Conservation (phyloP, 2,888 invertebrate genomes). For the Apodemia mormo region DNA sequence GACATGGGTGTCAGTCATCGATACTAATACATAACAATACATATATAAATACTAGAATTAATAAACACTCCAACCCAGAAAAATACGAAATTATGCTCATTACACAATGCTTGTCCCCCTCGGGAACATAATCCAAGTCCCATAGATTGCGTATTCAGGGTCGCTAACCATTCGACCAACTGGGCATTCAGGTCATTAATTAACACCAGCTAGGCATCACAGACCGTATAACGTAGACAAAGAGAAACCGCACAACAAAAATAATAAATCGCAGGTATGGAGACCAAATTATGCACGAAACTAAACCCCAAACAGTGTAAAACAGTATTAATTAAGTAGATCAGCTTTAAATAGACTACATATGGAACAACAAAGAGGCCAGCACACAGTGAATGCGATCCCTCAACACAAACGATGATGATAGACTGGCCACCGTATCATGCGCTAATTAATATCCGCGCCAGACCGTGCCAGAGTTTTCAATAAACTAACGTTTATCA, state of each 20-base stretch:
- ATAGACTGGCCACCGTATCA: constrained; percentile 39
- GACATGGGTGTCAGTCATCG: too few relatives aligned
- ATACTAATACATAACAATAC: too few relatives aligned
- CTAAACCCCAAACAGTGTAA: background rate
- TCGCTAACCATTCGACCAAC: too few relatives aligned
- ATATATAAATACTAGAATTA: too few relatives aligned
- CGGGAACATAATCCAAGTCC: too few relatives aligned
- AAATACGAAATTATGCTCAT: too few relatives aligned
- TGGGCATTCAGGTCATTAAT: too few relatives aligned
- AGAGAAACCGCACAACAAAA: constrained; percentile 6
- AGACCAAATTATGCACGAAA: constrained; percentile 11
- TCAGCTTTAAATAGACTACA: constrained; percentile 19
- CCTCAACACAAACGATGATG: constrained; percentile 31
- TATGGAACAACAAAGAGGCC: constrained; percentile 19
- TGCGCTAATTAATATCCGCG: constrained; percentile 52
- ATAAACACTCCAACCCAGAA: too few relatives aligned
- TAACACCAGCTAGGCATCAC: background rate
- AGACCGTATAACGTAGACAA: background rate
- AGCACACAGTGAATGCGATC: constrained; percentile 13
- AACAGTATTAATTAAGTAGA: constrained; percentile 15
- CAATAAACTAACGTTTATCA: constrained; percentile 35
- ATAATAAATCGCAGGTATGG: background rate
- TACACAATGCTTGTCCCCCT: too few relatives aligned
- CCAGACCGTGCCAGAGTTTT: constrained; percentile 39
- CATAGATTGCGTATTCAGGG: too few relatives aligned